Evolutionary conservation across 2,113 vertebrate species (phyloP).

Genomic region (Synchiropus splendidus): DNA sequence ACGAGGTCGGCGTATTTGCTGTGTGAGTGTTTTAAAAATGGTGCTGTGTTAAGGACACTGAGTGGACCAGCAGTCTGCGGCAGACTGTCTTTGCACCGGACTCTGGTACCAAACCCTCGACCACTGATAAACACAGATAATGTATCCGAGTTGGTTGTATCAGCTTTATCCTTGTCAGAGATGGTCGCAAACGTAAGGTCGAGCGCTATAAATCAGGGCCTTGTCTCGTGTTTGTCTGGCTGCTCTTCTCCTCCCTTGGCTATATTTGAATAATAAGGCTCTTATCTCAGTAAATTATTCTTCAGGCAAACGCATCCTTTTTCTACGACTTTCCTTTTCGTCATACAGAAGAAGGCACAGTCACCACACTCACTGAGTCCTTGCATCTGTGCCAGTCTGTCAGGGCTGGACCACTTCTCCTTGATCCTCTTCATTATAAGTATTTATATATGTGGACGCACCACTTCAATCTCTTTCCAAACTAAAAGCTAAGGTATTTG

Average conservation of each 20-base stretch:
- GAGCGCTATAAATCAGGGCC: constrained; percentile 30
- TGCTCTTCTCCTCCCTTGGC: constrained; percentile 9
- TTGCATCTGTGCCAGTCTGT: constrained; percentile 21
- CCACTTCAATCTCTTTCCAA: too few relatives aligned
- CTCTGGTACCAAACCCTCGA: constrained; percentile 13
- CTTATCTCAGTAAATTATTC: constrained; percentile 41
- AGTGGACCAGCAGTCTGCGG: constrained; percentile 18
- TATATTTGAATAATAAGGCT: constrained; percentile 52
- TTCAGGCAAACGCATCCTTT: constrained; percentile 20
- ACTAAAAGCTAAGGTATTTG: too few relatives aligned
- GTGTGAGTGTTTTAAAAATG: constrained; percentile 63
- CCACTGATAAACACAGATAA: constrained; percentile 10
- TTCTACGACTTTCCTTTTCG: constrained; percentile 11
- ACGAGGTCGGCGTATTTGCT: constrained; percentile 53
- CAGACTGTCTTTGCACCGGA: constrained; percentile 9
- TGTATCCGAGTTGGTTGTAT: constrained; percentile 27
- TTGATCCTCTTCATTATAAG: constrained; percentile 33
- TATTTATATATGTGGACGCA: too few relatives aligned
- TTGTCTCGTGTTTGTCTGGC: constrained; percentile 14
- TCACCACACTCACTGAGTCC: background rate
- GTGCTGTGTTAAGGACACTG: constrained; percentile 50
- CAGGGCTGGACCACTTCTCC: too few relatives aligned
- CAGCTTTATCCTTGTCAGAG: constrained; percentile 23
- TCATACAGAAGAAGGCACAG: constrained; percentile 6
- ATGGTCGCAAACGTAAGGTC: constrained; percentile 30